These are phyloP conservation scores for Eublepharis macularius DNA, from an alignment of 2,113 vertebrate genomes.

Conservation along the genomic window DNA sequence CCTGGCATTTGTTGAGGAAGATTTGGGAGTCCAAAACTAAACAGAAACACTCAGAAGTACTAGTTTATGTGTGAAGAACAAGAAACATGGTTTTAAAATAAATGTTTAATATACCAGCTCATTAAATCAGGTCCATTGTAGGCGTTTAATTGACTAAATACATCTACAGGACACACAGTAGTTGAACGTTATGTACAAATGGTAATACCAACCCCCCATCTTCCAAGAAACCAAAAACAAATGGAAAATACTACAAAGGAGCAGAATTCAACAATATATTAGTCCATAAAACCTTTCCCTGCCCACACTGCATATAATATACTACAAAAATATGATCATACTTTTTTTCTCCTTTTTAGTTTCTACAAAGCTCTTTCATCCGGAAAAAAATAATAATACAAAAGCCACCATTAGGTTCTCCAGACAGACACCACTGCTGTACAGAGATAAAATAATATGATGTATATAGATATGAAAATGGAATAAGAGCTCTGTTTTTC, in stretches of 20 bases:
- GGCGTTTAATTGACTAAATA: slow-evolving; percentile 72
- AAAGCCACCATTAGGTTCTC: slow-evolving; percentile 64
- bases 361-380: slow-evolving; percentile 71
- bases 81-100: slow-evolving; percentile 3
- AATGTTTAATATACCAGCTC: slow-evolving; percentile 1
- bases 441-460: slow-evolving; percentile 63
- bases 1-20: too few species aligned
- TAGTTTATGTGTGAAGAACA: not conserved
- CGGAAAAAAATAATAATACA: slow-evolving; percentile 70
- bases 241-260: slow-evolving; percentile 68
- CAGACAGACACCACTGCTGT: slow-evolving; percentile 58
- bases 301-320: slow-evolving; percentile 62
- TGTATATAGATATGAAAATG: slow-evolving; percentile 52
- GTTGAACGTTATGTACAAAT: slow-evolving; percentile 65
- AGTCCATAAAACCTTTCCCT: slow-evolving; percentile 65
- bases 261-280: slow-evolving; percentile 65
- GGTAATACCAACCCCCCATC: slow-evolving; percentile 48
- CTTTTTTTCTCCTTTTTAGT: slow-evolving; percentile 55
- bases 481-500: slow-evolving; percentile 59
- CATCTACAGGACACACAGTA: slow-evolving; percentile 68
- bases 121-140: slow-evolving; percentile 53
- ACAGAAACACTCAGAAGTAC: accelerated
- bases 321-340: slow-evolving; percentile 73
- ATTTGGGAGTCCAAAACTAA: not conserved
- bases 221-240: slow-evolving; percentile 53